phyloP scores from a whole-genome alignment of 2,113 vertebrate genomes.

The Microcebus griseorufus region DNA sequence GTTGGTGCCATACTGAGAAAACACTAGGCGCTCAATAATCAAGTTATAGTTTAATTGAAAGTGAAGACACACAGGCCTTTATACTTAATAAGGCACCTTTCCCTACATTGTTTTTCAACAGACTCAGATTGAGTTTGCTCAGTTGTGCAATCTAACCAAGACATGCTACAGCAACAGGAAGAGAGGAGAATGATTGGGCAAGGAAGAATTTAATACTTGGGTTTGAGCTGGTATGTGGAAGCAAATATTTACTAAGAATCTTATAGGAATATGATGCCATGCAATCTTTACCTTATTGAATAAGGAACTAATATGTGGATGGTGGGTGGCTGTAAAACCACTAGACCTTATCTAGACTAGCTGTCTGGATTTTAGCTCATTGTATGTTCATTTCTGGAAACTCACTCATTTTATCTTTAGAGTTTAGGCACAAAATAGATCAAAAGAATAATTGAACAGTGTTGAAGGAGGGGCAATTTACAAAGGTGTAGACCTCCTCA shows the following conservation, averaged over 20 bases:
- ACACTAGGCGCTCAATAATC: neutral
- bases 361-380: neutral
- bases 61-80: no score
- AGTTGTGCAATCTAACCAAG: neutral
- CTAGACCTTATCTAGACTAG: neutral
- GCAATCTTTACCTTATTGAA: neutral
- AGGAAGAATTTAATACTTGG: neutral
- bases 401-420: neutral
- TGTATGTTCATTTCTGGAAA: neutral
- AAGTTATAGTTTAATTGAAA: neutral
- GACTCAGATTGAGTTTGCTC: neutral
- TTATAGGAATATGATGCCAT: neutral
- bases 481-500: neutral
- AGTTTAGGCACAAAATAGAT: neutral
- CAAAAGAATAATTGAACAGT: neutral
- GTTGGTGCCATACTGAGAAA: neutral
- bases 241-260: constrained; percentile 42
- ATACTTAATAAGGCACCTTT: neutral
- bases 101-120: neutral
- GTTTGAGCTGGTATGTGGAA: neutral
- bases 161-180: constrained; percentile 1
- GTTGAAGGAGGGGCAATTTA: neutral
- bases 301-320: neutral
- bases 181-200: neutral
- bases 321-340: neutral